Conservation (phyloP, 2,888 invertebrate species). For the Megaustenia siamemsis region DNA sequence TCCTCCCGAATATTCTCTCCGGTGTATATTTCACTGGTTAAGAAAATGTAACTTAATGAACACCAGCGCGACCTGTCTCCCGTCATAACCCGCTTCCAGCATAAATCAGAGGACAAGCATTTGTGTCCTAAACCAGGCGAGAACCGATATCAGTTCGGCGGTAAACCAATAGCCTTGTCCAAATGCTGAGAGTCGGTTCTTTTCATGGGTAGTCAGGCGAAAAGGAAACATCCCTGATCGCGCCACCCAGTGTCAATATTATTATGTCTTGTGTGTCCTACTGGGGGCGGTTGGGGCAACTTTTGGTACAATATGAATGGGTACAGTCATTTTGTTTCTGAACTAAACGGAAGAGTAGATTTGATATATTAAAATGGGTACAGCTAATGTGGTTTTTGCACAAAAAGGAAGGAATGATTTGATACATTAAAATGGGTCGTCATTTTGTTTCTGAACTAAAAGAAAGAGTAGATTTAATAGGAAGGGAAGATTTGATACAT, state of each 20-base stretch:
- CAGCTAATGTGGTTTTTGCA: too few relatives aligned
- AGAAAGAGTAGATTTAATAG: too few relatives aligned
- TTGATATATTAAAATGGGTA: too few relatives aligned
- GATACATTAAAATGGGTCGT: too few relatives aligned
- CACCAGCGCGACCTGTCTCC: neutral
- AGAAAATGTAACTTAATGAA: neutral
- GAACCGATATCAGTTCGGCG: neutral
- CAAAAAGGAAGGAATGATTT: too few relatives aligned
- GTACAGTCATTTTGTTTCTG: too few relatives aligned
- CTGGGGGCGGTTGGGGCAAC: too few relatives aligned
- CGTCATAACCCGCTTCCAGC: neutral
- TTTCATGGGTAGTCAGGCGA: neutral
- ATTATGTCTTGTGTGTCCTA: neutral
- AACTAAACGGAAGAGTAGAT: too few relatives aligned
- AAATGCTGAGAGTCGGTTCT: neutral
- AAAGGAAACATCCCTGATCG: neutral
- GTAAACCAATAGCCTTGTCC: neutral
- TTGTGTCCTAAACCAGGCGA: neutral
- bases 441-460: too few relatives aligned
- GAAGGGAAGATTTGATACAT: too few relatives aligned
- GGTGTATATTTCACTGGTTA: neutral
- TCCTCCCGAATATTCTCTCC: neutral
- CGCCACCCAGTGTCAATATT: constrained; percentile 9
- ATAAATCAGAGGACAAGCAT: neutral
- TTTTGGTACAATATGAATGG: too few relatives aligned